Evolutionary conservation across 2,797 vertebrate species (phyloP).

Genomic region (Meriones psammophilus): DNA sequence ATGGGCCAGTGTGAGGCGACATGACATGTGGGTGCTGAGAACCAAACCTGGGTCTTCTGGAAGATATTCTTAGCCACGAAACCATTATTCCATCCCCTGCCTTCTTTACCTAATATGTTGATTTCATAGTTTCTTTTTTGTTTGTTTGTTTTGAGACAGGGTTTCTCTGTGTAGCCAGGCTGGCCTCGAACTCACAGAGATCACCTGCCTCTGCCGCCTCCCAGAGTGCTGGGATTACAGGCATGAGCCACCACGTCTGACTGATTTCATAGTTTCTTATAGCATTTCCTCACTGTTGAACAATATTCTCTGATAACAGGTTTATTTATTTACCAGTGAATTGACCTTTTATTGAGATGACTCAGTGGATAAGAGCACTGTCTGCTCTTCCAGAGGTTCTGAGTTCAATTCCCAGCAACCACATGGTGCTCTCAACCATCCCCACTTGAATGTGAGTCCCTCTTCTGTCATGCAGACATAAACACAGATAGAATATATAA

Average conservation of each 20-base stretch:
- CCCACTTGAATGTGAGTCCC: no score
- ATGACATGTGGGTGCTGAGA: neutral
- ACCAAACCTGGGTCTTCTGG: neutral
- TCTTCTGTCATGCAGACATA: no score
- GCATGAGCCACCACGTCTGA: no score
- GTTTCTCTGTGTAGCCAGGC: neutral
- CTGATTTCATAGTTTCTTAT: neutral
- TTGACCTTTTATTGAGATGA: no score
- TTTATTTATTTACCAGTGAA: neutral
- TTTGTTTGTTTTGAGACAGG: neutral
- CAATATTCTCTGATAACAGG: neutral
- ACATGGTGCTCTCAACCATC: no score
- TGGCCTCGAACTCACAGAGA: no score
- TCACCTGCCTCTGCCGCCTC: neutral
- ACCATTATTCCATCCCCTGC: neutral
- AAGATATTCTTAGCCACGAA: neutral
- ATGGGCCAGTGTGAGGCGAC: neutral
- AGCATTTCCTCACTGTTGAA: constrained; percentile 1
- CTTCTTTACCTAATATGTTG: neutral
- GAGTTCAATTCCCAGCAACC: no score
- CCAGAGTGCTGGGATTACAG: no score
- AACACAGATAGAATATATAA: no score
- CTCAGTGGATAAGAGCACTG: no score
- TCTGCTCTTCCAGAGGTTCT: no score
- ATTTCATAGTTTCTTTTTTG: neutral